Evolutionary conservation across 2,113 vertebrate species (phyloP).

Genomic region (Oncorhynchus clarkii): DNA sequence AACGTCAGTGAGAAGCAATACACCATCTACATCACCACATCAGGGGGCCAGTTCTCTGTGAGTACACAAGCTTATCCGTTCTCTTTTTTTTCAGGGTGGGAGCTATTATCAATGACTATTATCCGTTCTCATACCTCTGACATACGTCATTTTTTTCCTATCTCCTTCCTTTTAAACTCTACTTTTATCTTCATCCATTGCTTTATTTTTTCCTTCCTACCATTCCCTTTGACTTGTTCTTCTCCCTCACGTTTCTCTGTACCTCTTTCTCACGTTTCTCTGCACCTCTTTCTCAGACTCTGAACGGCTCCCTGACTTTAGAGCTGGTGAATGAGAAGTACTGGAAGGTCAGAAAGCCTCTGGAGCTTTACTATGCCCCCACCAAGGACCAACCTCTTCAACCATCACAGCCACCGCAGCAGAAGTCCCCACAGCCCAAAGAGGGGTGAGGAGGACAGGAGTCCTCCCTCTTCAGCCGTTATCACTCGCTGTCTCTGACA

Average conservation of each 20-base stretch:
- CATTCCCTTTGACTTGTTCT: background rate
- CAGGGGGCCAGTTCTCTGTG: conserved; percentile 84
- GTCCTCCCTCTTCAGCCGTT: background rate
- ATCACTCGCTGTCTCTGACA: background rate
- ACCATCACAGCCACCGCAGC: conserved; percentile 47
- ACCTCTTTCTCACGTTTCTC: conserved; percentile 37
- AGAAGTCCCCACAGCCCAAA: conserved; percentile 28
- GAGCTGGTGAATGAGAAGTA: conserved; percentile 90
- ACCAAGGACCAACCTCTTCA: conserved; percentile 79
- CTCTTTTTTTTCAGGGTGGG: background rate
- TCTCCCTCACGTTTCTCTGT: background rate
- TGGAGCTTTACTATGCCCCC: conserved; percentile 86
- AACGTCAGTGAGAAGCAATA: conserved; percentile 85
- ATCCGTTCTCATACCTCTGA: too few species aligned
- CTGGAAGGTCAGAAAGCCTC: conserved; percentile 84
- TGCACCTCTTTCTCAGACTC: conserved; percentile 66
- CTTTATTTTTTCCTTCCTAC: background rate
- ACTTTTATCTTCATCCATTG: too few species aligned
- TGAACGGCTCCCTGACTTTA: conserved; percentile 87
- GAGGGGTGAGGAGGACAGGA: background rate
- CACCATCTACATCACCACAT: conserved; percentile 85
- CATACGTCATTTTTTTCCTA: too few species aligned
- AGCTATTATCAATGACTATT: background rate
- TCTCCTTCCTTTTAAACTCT: too few species aligned
- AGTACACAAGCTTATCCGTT: conserved; percentile 35